Evolutionary conservation across 2,888 invertebrate species (phyloP).

Genomic region (Agriopis aurantiaria): DNA sequence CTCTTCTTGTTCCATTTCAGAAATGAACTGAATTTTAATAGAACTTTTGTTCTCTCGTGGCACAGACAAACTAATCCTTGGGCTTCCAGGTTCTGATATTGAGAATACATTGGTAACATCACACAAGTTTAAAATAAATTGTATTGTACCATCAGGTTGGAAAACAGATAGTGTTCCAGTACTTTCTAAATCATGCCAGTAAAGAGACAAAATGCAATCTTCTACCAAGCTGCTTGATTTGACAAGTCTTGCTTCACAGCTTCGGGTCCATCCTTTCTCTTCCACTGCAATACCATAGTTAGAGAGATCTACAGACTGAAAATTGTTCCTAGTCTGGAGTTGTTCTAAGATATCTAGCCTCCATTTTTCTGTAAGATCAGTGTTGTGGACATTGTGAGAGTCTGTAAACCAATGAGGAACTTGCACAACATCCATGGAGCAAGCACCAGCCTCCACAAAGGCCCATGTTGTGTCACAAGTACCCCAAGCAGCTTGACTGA

Average conservation of each 20-base stretch:
- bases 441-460: conserved; percentile 93
- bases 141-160: conserved; percentile 92
- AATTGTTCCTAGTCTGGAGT: conserved; percentile 87
- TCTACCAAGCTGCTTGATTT: conserved; percentile 86
- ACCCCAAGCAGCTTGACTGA: conserved; percentile 91
- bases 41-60: conserved; percentile 87
- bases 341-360: conserved; percentile 90
- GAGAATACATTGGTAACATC: conserved; percentile 92
- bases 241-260: conserved; percentile 91
- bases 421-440: conserved; percentile 90
- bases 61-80: conserved; percentile 91
- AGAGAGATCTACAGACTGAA: conserved; percentile 80
- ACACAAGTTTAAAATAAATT: conserved; percentile 90
- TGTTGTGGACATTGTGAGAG: conserved; percentile 85
- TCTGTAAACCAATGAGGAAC: conserved; percentile 93
- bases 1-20: conserved; percentile 95
- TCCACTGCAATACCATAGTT: conserved; percentile 93
- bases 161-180: conserved; percentile 92
- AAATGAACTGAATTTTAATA: conserved; percentile 91
- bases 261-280: conserved; percentile 94
- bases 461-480: conserved; percentile 94
- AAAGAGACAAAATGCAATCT: conserved; percentile 92
- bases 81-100: conserved; percentile 93
- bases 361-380: conserved; percentile 91
- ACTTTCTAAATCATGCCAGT: conserved; percentile 92